Evolutionary conservation across 2,113 vertebrate species (phyloP).

Genomic region (Hystrix cristata): DNA sequence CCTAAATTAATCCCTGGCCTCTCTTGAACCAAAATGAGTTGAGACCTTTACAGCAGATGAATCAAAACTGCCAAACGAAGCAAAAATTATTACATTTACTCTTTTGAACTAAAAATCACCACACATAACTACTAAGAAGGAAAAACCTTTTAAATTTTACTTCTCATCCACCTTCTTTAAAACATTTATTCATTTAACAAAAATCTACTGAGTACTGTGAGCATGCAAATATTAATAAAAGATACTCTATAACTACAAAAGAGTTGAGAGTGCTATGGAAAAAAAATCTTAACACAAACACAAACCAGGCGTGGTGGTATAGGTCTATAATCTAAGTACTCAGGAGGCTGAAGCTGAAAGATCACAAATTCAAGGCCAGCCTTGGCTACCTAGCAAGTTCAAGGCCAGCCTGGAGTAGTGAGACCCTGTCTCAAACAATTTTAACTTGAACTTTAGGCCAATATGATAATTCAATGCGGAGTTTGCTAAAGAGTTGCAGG

Average conservation of each 20-base stretch:
- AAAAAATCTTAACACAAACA: conserved; percentile 6
- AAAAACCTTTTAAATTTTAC: conserved; percentile 50
- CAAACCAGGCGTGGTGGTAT: not conserved
- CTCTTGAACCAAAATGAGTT: conserved; percentile 55
- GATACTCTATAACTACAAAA: conserved; percentile 14
- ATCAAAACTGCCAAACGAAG: conserved; percentile 42
- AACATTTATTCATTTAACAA: conserved; percentile 60
- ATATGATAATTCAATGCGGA: not conserved
- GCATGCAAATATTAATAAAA: conserved; percentile 26
- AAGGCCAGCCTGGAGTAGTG: not conserved
- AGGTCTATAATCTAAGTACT: not conserved
- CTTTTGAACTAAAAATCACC: conserved; percentile 55
- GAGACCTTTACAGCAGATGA: conserved; percentile 37
- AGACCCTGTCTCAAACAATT: not conserved
- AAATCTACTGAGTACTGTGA: conserved; percentile 31
- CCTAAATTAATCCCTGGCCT: conserved; percentile 53
- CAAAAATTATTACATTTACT: conserved; percentile 62
- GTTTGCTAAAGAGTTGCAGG: not conserved
- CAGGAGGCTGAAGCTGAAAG: not conserved
- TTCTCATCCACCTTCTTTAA: conserved; percentile 37
- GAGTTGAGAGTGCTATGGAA: not conserved
- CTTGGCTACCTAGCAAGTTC: not conserved
- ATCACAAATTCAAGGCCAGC: not conserved
- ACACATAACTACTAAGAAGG: conserved; percentile 36
- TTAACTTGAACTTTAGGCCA: conserved; percentile 36